phyloP scores from a whole-genome alignment of 2,797 vertebrate genomes.

The Clarias fuscus region DNA sequence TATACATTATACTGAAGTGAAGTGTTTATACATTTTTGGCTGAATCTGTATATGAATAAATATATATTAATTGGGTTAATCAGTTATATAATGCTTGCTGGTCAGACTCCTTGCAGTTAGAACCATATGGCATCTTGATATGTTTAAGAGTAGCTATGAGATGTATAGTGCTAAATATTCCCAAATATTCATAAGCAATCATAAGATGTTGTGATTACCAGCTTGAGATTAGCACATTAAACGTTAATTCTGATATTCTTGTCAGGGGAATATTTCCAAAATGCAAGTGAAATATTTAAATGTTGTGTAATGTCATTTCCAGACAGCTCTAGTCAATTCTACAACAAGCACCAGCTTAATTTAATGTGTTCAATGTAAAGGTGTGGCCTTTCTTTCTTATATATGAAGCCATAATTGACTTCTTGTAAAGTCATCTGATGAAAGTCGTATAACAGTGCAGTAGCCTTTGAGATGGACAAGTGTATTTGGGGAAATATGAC shows the following conservation, averaged over 20 bases:
- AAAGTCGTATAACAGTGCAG: conserved; percentile 48
- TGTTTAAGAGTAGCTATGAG: not conserved
- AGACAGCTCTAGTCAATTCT: not conserved
- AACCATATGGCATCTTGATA: not conserved
- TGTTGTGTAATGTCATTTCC: not conserved
- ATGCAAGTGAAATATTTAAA: not conserved
- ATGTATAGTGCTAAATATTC: not conserved
- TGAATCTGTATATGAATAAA: not conserved
- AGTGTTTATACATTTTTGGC: too few relatives aligned
- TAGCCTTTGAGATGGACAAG: not conserved
- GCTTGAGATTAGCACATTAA: not conserved
- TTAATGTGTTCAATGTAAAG: not conserved
- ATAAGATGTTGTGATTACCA: not conserved
- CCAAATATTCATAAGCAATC: not conserved
- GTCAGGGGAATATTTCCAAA: not conserved
- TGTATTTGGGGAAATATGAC: not conserved
- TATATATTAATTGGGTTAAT: not conserved
- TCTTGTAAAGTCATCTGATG: conserved; percentile 14
- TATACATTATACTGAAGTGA: too few relatives aligned
- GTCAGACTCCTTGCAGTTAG: not conserved
- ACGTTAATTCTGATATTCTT: not conserved
- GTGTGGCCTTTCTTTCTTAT: not conserved
- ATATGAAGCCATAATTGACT: conserved; percentile 56
- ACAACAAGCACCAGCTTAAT: not conserved
- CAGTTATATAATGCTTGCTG: not conserved